Base-by-base conservation (phyloP, 2,888 invertebrate genomes). In the Cabera pusaria region DNA sequence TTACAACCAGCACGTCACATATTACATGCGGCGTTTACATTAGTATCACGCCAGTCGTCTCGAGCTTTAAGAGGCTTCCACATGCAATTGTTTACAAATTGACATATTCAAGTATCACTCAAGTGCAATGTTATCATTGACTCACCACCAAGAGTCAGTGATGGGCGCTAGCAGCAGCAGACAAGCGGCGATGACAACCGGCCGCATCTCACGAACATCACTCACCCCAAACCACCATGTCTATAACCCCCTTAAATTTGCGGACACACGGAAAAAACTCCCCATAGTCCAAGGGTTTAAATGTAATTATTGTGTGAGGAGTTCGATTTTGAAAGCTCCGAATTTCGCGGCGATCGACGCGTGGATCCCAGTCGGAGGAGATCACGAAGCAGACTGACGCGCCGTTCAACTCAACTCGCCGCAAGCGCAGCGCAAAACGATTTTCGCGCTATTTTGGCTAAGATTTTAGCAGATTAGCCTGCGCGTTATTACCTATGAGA, bases 111-210 rank as follows among this genome's bases (percentile, higher is more conserved):
- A 36, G 9, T 5, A 20, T 21, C 8, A 32, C 38, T 32, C 11
- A 6, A 42, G 40, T 18, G 41, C n/a, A 11, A 22, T 31, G 33
- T 35, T 26, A 28, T 41, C 26, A 23, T 24, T 34, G 73, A 94
- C 95, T 94, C 90, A 96, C 96, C 96, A 95, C 92, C 95, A 95
- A 79, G 95, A 93, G 84, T 94, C 94, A 83, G 95, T 94, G 90
- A 95, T 94, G 90, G 95, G 95, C 91, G 94, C 95, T 91, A 95
- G 93, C 88, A 96, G 92, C 91, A 95, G 92, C 81, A 96, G 91
- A 89, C 94, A 95, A 81, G 95, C 92, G 88, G 94, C 93, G 90
- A 95, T 93, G 90, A 95, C 92, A 88, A 95, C 92, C 82, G 93
- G 92, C 90, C 93, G 93, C 93, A 94, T 93, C 59, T 73, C 82